Evolutionary conservation across 2,113 vertebrate species (phyloP).

Genomic region (Procavia capensis): DNA sequence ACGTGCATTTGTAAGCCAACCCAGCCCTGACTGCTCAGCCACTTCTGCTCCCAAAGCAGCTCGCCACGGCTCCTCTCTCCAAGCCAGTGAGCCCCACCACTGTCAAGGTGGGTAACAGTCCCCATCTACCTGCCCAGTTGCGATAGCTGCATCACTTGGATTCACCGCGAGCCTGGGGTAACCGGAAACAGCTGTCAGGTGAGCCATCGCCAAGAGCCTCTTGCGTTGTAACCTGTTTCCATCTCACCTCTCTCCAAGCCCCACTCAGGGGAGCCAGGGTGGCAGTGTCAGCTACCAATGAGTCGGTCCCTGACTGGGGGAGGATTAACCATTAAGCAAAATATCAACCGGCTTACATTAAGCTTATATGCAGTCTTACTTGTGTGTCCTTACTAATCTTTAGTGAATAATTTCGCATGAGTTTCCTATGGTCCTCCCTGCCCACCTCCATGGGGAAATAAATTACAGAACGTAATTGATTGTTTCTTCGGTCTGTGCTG

Average conservation of each 20-base stretch:
- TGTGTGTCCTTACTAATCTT: too few species aligned
- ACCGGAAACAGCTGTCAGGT: not conserved
- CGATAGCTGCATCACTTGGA: not conserved
- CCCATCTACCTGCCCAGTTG: not conserved
- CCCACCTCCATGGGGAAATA: too few species aligned
- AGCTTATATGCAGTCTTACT: too few species aligned
- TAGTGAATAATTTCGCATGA: too few species aligned
- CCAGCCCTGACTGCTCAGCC: not conserved
- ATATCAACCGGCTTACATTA: too few species aligned
- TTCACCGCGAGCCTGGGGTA: not conserved
- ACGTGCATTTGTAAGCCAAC: not conserved
- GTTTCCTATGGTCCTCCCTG: too few species aligned
- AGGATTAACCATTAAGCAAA: too few species aligned
- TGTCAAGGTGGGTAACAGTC: not conserved
- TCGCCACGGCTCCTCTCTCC: not conserved
- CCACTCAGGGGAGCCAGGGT: too few species aligned
- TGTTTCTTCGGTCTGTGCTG: too few species aligned
- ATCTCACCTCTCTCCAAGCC: not conserved
- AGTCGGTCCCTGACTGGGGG: not conserved
- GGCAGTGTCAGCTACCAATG: not conserved
- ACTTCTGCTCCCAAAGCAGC: not conserved
- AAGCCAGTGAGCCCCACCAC: not conserved
- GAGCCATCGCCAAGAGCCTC: not conserved
- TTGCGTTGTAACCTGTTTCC: fast-evolving
- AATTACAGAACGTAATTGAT: too few species aligned